Conservation (phyloP, 2,797 vertebrate species). For the Echeneis naucrates region DNA sequence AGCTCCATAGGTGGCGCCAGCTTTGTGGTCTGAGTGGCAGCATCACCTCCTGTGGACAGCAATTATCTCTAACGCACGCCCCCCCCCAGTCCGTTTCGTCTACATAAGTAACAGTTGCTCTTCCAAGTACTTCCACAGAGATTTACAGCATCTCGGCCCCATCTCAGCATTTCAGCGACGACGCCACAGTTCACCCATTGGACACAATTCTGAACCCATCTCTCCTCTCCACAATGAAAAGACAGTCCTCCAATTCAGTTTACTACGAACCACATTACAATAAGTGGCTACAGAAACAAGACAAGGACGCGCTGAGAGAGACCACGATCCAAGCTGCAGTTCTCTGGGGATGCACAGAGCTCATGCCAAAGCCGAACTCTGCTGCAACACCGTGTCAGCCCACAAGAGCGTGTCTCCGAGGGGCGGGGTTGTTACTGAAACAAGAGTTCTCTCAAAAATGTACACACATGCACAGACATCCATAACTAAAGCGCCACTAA, state of each 20-base stretch:
- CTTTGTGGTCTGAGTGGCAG: slow-evolving; percentile 26
- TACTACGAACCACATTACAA: neutral
- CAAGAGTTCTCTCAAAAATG: slow-evolving; percentile 35
- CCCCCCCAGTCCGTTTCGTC: slow-evolving; percentile 17
- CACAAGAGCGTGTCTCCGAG: slow-evolving; percentile 49
- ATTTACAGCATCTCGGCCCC: neutral
- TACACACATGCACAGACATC: slow-evolving; percentile 20
- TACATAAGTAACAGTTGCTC: slow-evolving; percentile 18
- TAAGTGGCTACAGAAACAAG: slow-evolving; percentile 10
- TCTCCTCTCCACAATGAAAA: neutral
- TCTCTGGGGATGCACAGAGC: slow-evolving; percentile 35
- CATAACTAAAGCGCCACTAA: slow-evolving; percentile 24
- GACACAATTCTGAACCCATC: neutral
- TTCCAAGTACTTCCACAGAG: neutral
- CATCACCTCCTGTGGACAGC: slow-evolving; percentile 18
- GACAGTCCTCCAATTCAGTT: neutral
- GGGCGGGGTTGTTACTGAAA: slow-evolving; percentile 42
- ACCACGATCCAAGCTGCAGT: slow-evolving; percentile 9
- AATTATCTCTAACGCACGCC: slow-evolving; percentile 31
- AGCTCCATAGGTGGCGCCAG: slow-evolving; percentile 13
- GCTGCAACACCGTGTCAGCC: slow-evolving; percentile 26
- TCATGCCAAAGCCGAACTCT: slow-evolving; percentile 32
- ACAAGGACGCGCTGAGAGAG: slow-evolving; percentile 19
- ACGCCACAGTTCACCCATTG: neutral
- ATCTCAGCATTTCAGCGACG: neutral